A percentile compares a stretch with the other conserved stretches of the same genome.
phyloP scores from a whole-genome alignment of 2,797 vertebrate genomes.

The Psittacula echo region DNA sequence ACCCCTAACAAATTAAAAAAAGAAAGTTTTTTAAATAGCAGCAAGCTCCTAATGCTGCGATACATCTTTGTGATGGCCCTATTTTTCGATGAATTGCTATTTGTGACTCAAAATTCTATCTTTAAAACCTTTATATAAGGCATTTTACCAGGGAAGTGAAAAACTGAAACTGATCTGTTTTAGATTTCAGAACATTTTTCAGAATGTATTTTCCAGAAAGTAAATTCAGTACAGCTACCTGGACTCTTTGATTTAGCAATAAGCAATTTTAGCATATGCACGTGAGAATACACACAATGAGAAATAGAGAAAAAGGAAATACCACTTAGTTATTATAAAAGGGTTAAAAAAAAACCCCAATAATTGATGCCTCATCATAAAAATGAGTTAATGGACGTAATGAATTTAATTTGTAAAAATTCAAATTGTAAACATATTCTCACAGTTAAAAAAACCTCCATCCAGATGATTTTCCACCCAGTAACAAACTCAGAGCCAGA shows the following conservation, averaged over 20 bases:
- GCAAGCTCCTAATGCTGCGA: background rate
- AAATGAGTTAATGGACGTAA: background rate
- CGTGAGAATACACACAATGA: accelerated
- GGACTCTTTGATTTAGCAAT: background rate
- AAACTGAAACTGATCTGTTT: background rate
- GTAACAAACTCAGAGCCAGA: background rate
- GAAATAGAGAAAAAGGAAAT: background rate
- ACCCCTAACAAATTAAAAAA: background rate
- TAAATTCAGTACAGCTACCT: background rate
- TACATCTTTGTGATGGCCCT: accelerated
- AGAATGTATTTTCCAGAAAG: background rate
- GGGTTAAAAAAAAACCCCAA: background rate
- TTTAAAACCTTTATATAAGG: background rate
- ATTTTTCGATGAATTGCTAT: background rate
- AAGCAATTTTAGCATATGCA: accelerated
- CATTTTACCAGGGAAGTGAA: background rate
- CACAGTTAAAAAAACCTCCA: background rate
- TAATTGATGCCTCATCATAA: background rate
- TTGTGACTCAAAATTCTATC: background rate
- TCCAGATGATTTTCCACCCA: background rate
- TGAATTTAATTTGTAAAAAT: background rate
- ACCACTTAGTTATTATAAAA: background rate
- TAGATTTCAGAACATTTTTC: background rate
- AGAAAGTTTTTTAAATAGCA: background rate
- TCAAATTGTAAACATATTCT: background rate